Percentiles rank a stretch among this genome's conserved stretches.
phyloP scores from a whole-genome alignment of 2,797 vertebrate species.

The Chelonia mydas region DNA sequence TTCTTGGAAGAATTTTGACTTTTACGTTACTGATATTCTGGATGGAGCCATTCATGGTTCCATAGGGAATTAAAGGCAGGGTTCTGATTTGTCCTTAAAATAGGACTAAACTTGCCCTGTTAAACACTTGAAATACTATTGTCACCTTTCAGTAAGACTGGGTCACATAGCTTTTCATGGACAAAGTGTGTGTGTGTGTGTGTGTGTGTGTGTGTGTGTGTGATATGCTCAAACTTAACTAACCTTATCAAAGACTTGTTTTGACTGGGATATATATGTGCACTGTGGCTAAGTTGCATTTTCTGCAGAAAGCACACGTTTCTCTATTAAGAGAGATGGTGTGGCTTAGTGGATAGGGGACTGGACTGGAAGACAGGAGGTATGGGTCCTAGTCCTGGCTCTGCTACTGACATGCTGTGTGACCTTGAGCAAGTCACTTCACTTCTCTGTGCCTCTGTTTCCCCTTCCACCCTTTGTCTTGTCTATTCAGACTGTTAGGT shows the following conservation, averaged over 20 bases:
- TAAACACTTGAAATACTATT: neutral
- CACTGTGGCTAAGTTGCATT: fast-evolving
- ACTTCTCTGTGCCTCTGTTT: too few species aligned
- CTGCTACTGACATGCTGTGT: too few species aligned
- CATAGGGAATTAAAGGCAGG: neutral
- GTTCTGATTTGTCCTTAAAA: neutral
- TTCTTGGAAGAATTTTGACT: neutral
- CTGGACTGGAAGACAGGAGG: neutral
- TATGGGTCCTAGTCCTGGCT: too few species aligned
- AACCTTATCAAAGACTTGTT: neutral
- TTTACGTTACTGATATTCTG: neutral
- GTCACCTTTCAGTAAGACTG: neutral
- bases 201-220: neutral
- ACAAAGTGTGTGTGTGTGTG: too few species aligned
- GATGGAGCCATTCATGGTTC: neutral
- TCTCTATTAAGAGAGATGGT: neutral
- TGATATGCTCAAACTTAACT: neutral
- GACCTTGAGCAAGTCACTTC: too few species aligned
- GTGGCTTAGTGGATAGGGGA: neutral
- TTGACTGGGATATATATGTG: neutral
- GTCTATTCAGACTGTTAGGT: too few species aligned
- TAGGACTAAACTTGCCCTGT: too few species aligned
- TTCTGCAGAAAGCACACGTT: neutral
- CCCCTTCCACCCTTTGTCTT: too few species aligned
- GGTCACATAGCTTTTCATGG: neutral